Base-by-base conservation (phyloP, 2,888 invertebrate species). In the Eristalis arbustorum region DNA sequence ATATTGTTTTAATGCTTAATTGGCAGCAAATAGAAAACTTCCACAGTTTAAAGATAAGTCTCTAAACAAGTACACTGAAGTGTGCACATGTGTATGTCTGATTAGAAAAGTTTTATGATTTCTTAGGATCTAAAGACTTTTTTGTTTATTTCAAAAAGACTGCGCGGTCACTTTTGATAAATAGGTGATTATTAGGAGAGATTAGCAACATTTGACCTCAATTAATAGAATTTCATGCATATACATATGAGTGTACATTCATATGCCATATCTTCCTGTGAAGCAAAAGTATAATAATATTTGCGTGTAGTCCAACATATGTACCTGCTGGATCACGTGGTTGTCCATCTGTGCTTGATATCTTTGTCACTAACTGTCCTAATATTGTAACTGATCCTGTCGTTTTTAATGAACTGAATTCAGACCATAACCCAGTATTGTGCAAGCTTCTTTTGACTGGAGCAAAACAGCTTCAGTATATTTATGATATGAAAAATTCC, bases 71-170 rank as follows among this genome's bases (percentile, higher is more conserved):
- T 23, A 69, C 37, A 67, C 31, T 56, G 31, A 68, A 22, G 56
- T 34, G 2, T 3, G 6, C 6, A 31, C 31, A n/a, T n/a, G n/a
- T n/a, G n/a, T 28, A 28, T 28, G 14, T 18, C 22, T 56, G 73
- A 73, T 64, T 56, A 73, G 73, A 22, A n/a, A 31, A 31, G 18
- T 18, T 64, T 63, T 63, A 56, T 73, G n/a, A 8, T 34, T 73
- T n/a, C 2, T 18, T 18, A 8, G 18, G 49, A 49, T 18, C 18
- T 49, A 10, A 6, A 18, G 5, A 22, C 8, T 28, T 28, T 56
- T 49, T 4, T n/a, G 18, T 56, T 22, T 57, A 34, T 64, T 64
- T 72, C 23, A 49, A 63, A 62, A 63, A 62, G 11, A 62, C 23
- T 4, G 22, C 28, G 62, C 31, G 10, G 31, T 61, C 22, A 63